These are phyloP conservation scores for Bubalus kerabau DNA, from an alignment of 2,113 vertebrate genomes.

Conservation along the genomic window DNA sequence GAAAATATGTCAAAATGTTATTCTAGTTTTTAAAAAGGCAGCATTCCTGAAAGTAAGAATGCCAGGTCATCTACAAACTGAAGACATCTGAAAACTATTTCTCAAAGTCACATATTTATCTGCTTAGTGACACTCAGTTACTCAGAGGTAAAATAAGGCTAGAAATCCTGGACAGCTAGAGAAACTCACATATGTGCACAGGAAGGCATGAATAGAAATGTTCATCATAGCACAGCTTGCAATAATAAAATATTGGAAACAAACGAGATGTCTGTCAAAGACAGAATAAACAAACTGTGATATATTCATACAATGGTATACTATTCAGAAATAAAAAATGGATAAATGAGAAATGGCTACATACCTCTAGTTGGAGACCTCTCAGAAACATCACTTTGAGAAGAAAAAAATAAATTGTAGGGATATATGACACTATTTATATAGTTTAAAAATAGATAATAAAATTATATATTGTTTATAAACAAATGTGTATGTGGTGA, in stretches of 20 bases:
- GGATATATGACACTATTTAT: not conserved
- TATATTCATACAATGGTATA: not conserved
- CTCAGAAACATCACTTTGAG: not conserved
- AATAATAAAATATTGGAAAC: not conserved
- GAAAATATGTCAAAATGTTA: conserved; percentile 25
- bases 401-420: not conserved
- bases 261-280: not conserved
- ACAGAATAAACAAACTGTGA: not conserved
- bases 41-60: not conserved
- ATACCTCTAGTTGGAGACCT: not conserved
- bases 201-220: not conserved
- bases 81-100: conserved; percentile 47
- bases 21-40: conserved; percentile 15
- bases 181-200: not conserved
- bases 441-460: not conserved
- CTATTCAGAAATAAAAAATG: conserved; percentile 2
- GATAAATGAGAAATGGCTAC: not conserved
- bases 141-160: conserved; percentile 10
- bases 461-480: not conserved
- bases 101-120: conserved; percentile 25
- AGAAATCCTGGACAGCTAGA: not conserved
- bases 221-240: not conserved
- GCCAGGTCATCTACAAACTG: not conserved
- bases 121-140: conserved; percentile 24
- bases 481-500: not conserved